Base-by-base conservation (phyloP, 1,140 invertebrate species). In the Pararge aegeria region DNA sequence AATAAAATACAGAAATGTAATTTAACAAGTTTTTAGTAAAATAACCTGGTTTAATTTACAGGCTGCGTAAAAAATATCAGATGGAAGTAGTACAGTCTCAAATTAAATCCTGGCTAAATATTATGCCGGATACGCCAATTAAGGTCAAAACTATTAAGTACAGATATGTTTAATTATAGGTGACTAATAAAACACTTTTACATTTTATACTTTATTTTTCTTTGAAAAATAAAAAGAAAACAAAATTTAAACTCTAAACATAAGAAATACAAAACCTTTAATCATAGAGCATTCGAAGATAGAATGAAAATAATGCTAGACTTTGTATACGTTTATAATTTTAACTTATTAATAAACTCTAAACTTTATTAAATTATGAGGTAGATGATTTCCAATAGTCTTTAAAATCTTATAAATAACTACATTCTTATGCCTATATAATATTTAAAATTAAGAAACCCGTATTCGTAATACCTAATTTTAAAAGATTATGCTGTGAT, bases 311-410 rank as follows among this genome's bases (percentile, higher is more conserved):
- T 66, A 73, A 74, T 74, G 75, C 81, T 83, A 84, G 64, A 82
- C 71, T 81, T 83, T 83, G 71, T 83, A 78, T 78, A 81, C 70
- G 75, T 75, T 80, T 78, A 80, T 57, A 68, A 66, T 71, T 61
- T 84, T 84, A 85, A 83, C 78, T 85, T 88, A 86, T 58, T 44
- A 75, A 84, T 86, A 83, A 78, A 88, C 75, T 88, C 74, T 86
- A 79, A 75, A 85, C 65, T 74, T 74, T 70, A 77, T 83, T 84
- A 89, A 86, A 80, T 80, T 87, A 85, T 87, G 86, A 89, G 86
- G 86, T 89, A 89, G 86, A 81, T 87, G 83, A 78, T 87, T 89
- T 70, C 82, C 80, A 82, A 79, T 83, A 85, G 82, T 87, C 82
- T 80, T 80, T 75, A 75, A 80, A 81, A 73, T 70, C 78, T 83